Base-by-base conservation (phyloP, 1,140 invertebrate species). In the Nasonia giraulti region DNA sequence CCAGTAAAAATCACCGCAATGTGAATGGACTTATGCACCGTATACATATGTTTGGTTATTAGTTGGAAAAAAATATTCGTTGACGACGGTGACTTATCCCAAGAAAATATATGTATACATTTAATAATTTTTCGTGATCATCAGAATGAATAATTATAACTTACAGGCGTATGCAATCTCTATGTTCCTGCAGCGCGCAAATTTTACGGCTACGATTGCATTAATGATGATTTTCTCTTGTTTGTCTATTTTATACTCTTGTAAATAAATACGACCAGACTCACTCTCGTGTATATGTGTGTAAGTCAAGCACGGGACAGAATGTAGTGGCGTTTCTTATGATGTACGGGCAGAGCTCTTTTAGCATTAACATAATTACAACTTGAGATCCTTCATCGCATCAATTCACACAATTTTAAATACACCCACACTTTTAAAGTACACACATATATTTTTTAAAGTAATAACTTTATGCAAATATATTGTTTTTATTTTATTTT, bases 171-270 rank as follows among this genome's bases (percentile, higher is more conserved):
- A 75, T 77, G 75, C 37, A 55, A 77, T 47, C 5, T 74, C 62
- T 68, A 55, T 80, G 69, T 69, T 68, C 37, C 71, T 75, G 69
- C 55, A 81, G 23, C 71, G 71, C 44, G 55, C 37, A 81, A 50
- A 2, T 76, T 50, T 75, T 40, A 31, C 27, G 27, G 12, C 17
- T 83, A 76, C 23, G 27, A 83, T 84, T 69, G 17, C 27, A 50
- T 77, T 31, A 27, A 77, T 79, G 55, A 79, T 27, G 40, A 79
- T 79, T 73, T 71, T 85, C 85, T 82, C 86, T 73, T 62, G 47
- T 80, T 74, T 23, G 77, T 85, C 77, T 87, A 86, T 89, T 89
- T 89, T 89, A 85, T 88, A 89, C 87, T 87, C 77, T 88, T 89
- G 89, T 89, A 89, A 86, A 89, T 88, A 89, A 84, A 83, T 87